Evolutionary conservation across 2,888 invertebrate species (phyloP), one percentile per base, ranked within the genome.

Genomic region (Biston stratarius): DNA sequence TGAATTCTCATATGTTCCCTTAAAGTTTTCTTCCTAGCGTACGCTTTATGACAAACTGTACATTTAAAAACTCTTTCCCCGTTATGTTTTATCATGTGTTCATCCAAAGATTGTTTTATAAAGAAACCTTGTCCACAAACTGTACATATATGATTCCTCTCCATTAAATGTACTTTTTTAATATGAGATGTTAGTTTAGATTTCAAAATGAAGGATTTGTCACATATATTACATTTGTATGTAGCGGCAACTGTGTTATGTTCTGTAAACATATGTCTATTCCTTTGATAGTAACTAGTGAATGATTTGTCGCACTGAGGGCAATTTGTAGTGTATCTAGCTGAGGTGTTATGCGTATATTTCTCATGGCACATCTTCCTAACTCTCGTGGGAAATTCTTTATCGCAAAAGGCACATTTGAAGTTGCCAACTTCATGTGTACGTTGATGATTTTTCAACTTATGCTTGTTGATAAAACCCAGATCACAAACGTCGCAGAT

Each of bases 1-100:
- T 93, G 93, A 5, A 92, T 92, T n/a, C 92, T 48, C 90, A 92
- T 89, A 73, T 93, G 92, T 58, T 92, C 91, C 0, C 89, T 73
- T 8, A 93, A 61, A 0, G 92, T 93, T 48, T 92, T 92, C 70
- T 91, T 92, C 34, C 93, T 83, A 0, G 92, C 92, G 51, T 92
- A 93, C 0, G 92, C 86, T 33, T 92, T 93, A 0, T 76, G 70
- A 52, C 93, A 93, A 0, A 92, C 88, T 0, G 77, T 83, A 67
- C 93, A 93, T 44, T 90, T 88, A 47, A 86, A 90, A 0, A 91
- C 88, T 12, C 88, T 77, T 34, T 92, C 90, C 0, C 92, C 93
- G 11, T 88, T 89, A 71, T 94, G 93, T 5, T 88, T 90, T 0
- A 93, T 80, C 93, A 92, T 91, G 60, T 94, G 93, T 7, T 92